Conservation (phyloP, 2,797 vertebrate genomes). For the Silurus lanzhouensis region DNA sequence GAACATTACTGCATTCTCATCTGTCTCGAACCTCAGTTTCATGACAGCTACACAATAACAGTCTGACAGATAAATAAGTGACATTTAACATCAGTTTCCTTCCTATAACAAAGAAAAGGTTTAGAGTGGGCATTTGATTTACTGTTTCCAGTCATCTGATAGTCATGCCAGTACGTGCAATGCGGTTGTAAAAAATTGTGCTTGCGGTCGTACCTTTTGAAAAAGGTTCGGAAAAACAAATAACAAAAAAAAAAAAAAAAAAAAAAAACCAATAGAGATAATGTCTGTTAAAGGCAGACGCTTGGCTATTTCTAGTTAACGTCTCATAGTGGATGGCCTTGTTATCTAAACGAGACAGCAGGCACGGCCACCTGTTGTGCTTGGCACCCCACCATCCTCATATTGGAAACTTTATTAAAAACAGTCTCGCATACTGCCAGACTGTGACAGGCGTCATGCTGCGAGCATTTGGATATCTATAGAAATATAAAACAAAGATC, state of each 20-base stretch:
- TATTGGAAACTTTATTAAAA: constrained; percentile 32
- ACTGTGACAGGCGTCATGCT: constrained; percentile 21
- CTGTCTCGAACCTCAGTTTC: background rate
- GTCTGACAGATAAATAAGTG: background rate
- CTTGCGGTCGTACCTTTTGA: background rate
- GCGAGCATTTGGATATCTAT: constrained; percentile 3
- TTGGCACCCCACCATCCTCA: constrained; percentile 19
- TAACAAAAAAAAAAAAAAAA: background rate
- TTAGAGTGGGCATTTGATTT: background rate
- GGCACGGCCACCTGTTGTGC: constrained; percentile 19
- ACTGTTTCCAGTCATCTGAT: background rate
- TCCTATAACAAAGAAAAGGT: background rate
- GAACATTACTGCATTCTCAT: too few relatives aligned
- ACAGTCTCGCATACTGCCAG: constrained; percentile 16
- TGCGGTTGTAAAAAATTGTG: background rate
- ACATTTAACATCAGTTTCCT: background rate
- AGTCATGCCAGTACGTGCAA: background rate
- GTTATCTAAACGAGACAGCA: constrained; percentile 39
- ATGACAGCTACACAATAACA: background rate
- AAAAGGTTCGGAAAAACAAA: background rate
- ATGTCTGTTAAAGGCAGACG: constrained; percentile 1
- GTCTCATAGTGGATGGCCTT: constrained; percentile 20
- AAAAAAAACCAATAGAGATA: background rate
- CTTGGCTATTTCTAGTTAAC: background rate
- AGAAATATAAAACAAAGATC: constrained; percentile 20